These are phyloP conservation scores for Amblyornis subalaris DNA, from an alignment of 2,113 vertebrate species.

Conservation along the genomic window DNA sequence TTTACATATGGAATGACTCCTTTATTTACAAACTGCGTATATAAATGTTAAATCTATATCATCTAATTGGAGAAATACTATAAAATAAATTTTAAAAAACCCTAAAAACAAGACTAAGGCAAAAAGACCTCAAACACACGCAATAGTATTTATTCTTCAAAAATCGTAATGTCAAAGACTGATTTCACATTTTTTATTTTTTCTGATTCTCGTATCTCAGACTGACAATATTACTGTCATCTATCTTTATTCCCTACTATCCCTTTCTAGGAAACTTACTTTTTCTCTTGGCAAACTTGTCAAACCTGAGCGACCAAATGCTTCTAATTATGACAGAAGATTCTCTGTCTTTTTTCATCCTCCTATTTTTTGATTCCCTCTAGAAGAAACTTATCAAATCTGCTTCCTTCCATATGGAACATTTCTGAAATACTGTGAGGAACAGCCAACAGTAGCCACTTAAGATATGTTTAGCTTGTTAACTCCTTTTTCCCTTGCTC, in stretches of 20 bases:
- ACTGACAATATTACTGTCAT: neutral
- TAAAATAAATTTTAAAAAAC: neutral
- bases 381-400: neutral
- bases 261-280: neutral
- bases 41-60: neutral
- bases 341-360: neutral
- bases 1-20: neutral
- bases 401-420: conserved; percentile 17
- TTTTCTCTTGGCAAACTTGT: neutral
- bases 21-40: neutral
- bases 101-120: neutral
- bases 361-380: neutral
- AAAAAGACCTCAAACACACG: neutral
- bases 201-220: neutral
- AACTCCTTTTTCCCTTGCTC: neutral
- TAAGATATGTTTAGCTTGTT: neutral
- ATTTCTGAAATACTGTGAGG: conserved; percentile 13
- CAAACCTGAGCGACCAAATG: neutral
- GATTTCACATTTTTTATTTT: neutral
- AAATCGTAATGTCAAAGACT: neutral
- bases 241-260: neutral
- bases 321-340: neutral
- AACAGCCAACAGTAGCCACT: conserved; percentile 6
- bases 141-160: neutral
- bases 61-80: neutral